Evolutionary conservation across 2,888 invertebrate species (phyloP).

Genomic region (Microchrysa polita): DNA sequence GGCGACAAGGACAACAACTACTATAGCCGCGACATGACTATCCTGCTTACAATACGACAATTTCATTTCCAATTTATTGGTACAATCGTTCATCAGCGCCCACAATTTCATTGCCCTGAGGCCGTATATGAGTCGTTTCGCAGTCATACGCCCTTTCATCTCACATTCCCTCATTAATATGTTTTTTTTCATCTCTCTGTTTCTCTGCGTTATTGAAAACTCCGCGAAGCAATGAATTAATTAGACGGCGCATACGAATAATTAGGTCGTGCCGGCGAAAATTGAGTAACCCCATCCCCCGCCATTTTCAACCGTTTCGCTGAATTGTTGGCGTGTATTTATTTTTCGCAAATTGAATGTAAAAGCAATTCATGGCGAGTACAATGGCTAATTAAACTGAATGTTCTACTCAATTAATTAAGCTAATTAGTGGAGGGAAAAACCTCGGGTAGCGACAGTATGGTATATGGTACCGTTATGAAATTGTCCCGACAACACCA

Average conservation of each 20-base stretch:
- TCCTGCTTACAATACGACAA: too few relatives aligned
- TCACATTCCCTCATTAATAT: slow-evolving; percentile 15
- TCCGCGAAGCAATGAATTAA: slow-evolving; percentile 53
- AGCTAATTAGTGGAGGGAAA: slow-evolving; percentile 55
- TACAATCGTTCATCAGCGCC: too few relatives aligned
- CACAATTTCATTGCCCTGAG: too few relatives aligned
- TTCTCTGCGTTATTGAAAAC: slow-evolving; percentile 48
- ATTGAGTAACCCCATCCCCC: slow-evolving; percentile 44
- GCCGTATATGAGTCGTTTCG: neutral
- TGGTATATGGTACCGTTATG: neutral
- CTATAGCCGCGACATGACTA: too few relatives aligned
- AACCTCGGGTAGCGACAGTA: slow-evolving; percentile 30
- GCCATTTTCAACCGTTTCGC: too few relatives aligned
- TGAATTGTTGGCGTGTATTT: too few relatives aligned
- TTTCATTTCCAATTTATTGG: too few relatives aligned
- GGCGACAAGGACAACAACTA: too few relatives aligned
- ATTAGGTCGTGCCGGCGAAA: slow-evolving; percentile 49
- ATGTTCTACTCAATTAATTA: slow-evolving; percentile 56
- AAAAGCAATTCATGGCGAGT: slow-evolving; percentile 53
- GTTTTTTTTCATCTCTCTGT: too few relatives aligned
- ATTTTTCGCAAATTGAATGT: slow-evolving; percentile 55
- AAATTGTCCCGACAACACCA: too few relatives aligned
- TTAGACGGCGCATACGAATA: slow-evolving; percentile 54
- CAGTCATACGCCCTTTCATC: slow-evolving; percentile 29
- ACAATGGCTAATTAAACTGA: slow-evolving; percentile 56